These are phyloP conservation scores for Anastrepha obliqua DNA, from an alignment of 1,140 invertebrate species.

Conservation along the genomic window DNA sequence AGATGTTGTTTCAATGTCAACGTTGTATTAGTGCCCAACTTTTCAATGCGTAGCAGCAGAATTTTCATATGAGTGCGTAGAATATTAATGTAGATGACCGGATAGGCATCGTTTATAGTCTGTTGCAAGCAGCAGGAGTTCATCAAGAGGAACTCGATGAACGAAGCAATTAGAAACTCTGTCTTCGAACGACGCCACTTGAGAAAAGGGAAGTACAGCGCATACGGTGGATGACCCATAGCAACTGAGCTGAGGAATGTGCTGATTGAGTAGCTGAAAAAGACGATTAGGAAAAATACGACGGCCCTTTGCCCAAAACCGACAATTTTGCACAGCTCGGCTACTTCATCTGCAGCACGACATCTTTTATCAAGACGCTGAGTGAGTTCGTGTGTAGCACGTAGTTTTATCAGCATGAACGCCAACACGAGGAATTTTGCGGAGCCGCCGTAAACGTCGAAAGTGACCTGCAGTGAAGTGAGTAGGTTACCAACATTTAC, in stretches of 20 bases:
- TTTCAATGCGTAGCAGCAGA: constrained; percentile 57
- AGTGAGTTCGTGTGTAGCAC: constrained; percentile 55
- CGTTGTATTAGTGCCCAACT: constrained; percentile 9
- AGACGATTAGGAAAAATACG: constrained; percentile 59
- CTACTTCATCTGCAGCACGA: constrained; percentile 53
- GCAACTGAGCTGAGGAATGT: constrained; percentile 60
- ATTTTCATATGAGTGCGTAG: constrained; percentile 60
- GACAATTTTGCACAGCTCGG: constrained; percentile 46
- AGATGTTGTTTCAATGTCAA: constrained; percentile 57
- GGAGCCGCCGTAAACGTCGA: constrained; percentile 60
- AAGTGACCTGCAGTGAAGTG: constrained; percentile 59
- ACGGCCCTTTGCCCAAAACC: constrained; percentile 59
- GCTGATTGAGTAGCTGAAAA: constrained; percentile 59
- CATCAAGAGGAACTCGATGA: constrained; percentile 62
- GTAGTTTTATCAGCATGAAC: constrained; percentile 56
- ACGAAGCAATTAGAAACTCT: constrained; percentile 60
- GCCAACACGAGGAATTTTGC: constrained; percentile 59
- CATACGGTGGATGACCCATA: constrained; percentile 61
- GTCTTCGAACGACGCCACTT: constrained; percentile 59
- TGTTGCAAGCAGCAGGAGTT: constrained; percentile 62
- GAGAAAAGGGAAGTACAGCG: constrained; percentile 60
- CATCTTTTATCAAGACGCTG: constrained; percentile 59
- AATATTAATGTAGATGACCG: constrained; percentile 62
- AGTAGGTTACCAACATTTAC: constrained; percentile 31
- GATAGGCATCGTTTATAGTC: constrained; percentile 62